Evolutionary conservation across 2,888 invertebrate genomes (phyloP).

Genomic region (Hermodice carunculata): DNA sequence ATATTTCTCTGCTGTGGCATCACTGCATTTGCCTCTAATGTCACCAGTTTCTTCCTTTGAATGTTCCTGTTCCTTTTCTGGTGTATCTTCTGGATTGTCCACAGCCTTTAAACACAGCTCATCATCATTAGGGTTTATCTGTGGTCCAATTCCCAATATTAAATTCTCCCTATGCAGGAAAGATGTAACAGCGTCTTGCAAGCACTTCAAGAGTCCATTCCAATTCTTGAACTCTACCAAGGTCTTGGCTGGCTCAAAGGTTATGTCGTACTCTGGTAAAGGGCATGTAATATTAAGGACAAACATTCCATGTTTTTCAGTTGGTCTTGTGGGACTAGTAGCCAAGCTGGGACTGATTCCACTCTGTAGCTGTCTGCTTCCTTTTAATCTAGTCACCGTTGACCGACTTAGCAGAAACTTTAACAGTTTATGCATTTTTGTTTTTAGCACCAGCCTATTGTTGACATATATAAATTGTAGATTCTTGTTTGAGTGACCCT

Average conservation of each 20-base stretch:
- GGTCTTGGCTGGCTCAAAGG: slow-evolving; percentile 72
- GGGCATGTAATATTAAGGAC: slow-evolving; percentile 75
- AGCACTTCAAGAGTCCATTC: slow-evolving; percentile 69
- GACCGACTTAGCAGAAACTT: slow-evolving; percentile 66
- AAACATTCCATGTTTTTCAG: slow-evolving; percentile 70
- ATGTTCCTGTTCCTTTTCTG: too few species aligned
- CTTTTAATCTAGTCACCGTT: slow-evolving; percentile 47
- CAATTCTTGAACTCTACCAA: slow-evolving; percentile 74
- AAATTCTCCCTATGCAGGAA: slow-evolving; percentile 51
- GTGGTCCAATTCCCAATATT: too few species aligned
- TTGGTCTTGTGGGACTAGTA: slow-evolving; percentile 44
- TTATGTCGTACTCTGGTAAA: slow-evolving; percentile 71
- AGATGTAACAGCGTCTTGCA: slow-evolving; percentile 66
- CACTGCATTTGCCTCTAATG: too few species aligned
- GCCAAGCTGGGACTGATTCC: not conserved
- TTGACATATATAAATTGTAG: slow-evolving; percentile 79
- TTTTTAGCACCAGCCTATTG: slow-evolving; percentile 73
- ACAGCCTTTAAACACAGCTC: too few species aligned
- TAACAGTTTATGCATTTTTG: slow-evolving; percentile 72
- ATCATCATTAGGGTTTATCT: too few species aligned
- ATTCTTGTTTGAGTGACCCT: slow-evolving; percentile 69
- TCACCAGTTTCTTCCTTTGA: too few species aligned
- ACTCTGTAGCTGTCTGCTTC: slow-evolving; percentile 12
- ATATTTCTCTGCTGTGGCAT: too few species aligned
- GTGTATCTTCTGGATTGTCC: too few species aligned